Evolutionary conservation across 2,888 invertebrate genomes (phyloP).

Genomic region (Adelphocoris suturalis): DNA sequence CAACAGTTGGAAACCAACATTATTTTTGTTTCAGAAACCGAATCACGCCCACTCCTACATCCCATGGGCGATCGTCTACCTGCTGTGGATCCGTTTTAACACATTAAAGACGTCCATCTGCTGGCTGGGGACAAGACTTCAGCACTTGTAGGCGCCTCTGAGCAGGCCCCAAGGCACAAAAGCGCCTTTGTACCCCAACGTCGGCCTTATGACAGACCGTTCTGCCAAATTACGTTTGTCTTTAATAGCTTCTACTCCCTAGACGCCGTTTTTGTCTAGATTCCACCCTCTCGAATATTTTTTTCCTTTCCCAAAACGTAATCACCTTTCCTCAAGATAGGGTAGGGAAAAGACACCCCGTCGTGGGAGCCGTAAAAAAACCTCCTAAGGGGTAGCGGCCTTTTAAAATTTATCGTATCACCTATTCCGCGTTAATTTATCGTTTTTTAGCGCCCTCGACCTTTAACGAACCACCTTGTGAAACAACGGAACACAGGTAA

Average conservation of each 20-base stretch:
- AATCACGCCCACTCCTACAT: no score
- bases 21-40: no score
- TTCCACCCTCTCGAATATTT: background rate
- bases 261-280: slow-evolving; percentile 34
- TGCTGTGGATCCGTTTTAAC: background rate
- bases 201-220: slow-evolving; percentile 32
- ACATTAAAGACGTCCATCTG: slow-evolving; percentile 24
- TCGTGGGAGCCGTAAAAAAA: slow-evolving; percentile 31
- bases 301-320: slow-evolving; percentile 20
- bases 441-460: slow-evolving; percentile 35
- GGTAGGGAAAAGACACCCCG: slow-evolving; percentile 47
- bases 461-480: slow-evolving; percentile 23
- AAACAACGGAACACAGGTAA: slow-evolving; percentile 59
- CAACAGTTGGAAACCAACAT: no score
- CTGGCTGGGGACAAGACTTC: background rate
- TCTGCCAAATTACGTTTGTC: slow-evolving; percentile 44
- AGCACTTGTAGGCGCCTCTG: slow-evolving; percentile 25
- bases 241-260: slow-evolving; percentile 42
- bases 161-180: background rate
- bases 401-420: slow-evolving; percentile 52
- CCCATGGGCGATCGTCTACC: background rate
- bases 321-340: slow-evolving; percentile 1
- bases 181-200: background rate
- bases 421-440: slow-evolving; percentile 66
- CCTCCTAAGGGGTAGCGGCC: slow-evolving; percentile 12